Evolutionary conservation across 2,113 vertebrate genomes (phyloP).

Genomic region (Halcyon senegalensis): DNA sequence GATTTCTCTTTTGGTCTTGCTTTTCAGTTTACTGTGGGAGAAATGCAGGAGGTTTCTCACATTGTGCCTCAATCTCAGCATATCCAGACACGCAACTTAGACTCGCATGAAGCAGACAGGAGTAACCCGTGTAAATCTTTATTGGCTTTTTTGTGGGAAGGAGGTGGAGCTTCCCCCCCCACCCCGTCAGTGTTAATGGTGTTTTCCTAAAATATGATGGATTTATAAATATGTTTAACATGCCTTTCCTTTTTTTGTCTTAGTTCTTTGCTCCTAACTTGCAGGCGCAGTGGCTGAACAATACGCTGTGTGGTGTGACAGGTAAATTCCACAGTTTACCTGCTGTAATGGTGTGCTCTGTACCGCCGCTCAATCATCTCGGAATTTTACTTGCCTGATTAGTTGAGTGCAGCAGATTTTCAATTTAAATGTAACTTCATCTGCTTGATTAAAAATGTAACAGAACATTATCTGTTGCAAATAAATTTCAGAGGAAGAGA

Average conservation of each 20-base stretch:
- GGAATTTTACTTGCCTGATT: constrained; percentile 78
- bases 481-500: constrained; percentile 83
- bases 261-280: constrained; percentile 63
- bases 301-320: constrained; percentile 75
- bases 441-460: constrained; percentile 87
- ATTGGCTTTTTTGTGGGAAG: constrained; percentile 21
- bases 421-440: constrained; percentile 87
- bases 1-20: neutral
- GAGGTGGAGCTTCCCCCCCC: constrained; percentile 33
- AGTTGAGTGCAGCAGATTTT: constrained; percentile 84
- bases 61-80: constrained; percentile 15
- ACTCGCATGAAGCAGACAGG: neutral
- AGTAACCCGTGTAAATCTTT: constrained; percentile 48
- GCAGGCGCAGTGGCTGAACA: constrained; percentile 70
- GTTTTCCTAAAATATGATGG: constrained; percentile 71
- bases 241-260: constrained; percentile 74
- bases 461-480: constrained; percentile 85
- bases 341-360: constrained; percentile 68
- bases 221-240: constrained; percentile 74
- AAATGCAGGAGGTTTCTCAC: neutral
- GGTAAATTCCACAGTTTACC: constrained; percentile 78
- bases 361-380: constrained; percentile 70
- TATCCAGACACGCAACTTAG: neutral
- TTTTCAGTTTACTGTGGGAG: constrained; percentile 1
- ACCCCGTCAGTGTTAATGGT: constrained; percentile 38